Evolutionary conservation across 2,113 vertebrate species (phyloP), one percentile per base, ranked within the genome.

Genomic region (Gallinago undulata): DNA sequence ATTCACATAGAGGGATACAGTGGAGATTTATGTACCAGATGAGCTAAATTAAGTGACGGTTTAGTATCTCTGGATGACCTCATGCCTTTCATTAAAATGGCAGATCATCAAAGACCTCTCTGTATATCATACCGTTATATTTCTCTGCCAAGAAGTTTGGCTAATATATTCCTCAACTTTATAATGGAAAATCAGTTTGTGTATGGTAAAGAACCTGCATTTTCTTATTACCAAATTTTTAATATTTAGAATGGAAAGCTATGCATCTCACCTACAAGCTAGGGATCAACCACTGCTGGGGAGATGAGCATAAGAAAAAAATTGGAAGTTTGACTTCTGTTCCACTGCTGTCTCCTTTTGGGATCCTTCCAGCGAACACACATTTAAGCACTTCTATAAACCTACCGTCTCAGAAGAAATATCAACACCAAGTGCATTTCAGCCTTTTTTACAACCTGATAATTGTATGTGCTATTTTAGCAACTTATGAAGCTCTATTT

Each of bases 391-490:
- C 28, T 67, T 75, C 68, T 78, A 47, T 81, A 94, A 95, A 78
- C 66, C 55, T 78, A 25, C 55, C 0, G 0, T 74, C 72, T 92
- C 66, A 41, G 68, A 95, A 96, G 73, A 90, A 94, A 74, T 81
- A 69, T 47, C 83, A 95, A 53, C 64, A 82, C 76, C 60, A 90
- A 67, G 81, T 82, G 69, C 83, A 51, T 78, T 93, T 95, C 85
- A 95, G 12, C 30, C 63, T 84, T 53, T 94, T 96, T 96, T 94
- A 95, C 82, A 90, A 89, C 37, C 39, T 90, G 87, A 76, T 89
- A 96, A 94, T 88, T 72, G 57, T 70, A 30, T 63, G 41, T 93
- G 57, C n/a, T 53, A 84, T 95, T 78, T 64, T 19, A 75, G 48
- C 47, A 53, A 77, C 75, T 84, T 88, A 37, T 0, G 68, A 74